phyloP scores from a whole-genome alignment of 1,140 invertebrate genomes.

The Apis mellifera region Amel_HAv3.1 CM009940.2:4544501-4545000 shows the following conservation, averaged over 20 bases:
- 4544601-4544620: conserved; percentile 62
- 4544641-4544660: conserved; percentile 62
- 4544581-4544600: conserved; percentile 59
- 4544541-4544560: conserved; percentile 56
- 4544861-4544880: conserved; percentile 85
- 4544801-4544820: conserved; percentile 82
- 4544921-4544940: neutral
- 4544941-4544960: neutral
- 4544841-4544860: conserved; percentile 88
- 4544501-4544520: conserved; percentile 31
- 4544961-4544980: neutral
- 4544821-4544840: conserved; percentile 87
- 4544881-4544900: neutral
- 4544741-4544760: conserved; percentile 74
- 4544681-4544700: conserved; percentile 74
- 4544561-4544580: conserved; percentile 59
- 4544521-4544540: conserved; percentile 60
- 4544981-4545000: conserved; percentile 80
- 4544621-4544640: conserved; percentile 40
- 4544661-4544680: conserved; percentile 49
- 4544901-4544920: neutral
- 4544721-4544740: conserved; percentile 62
- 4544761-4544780: conserved; percentile 83
- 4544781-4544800: conserved; percentile 84
- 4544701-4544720: conserved; percentile 62